Percentiles rank a stretch among this genome's conserved stretches.
Evolutionary conservation across 2,113 vertebrate species (phyloP).

Genomic region (Propithecus coquereli): DNA sequence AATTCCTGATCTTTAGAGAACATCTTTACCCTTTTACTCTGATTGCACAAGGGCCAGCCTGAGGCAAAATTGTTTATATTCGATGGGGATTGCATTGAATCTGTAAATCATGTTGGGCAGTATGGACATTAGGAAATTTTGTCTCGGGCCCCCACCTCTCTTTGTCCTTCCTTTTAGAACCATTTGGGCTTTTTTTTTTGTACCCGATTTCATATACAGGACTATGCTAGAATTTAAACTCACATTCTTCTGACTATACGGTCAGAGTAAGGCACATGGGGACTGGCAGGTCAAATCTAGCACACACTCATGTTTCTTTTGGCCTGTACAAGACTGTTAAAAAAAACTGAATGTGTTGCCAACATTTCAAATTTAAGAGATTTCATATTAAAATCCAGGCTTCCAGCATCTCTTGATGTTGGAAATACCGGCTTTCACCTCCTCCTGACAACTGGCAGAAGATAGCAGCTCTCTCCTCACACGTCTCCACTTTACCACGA

Average conservation of each 20-base stretch:
- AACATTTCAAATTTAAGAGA: not conserved
- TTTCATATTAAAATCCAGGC: not conserved
- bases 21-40: not conserved
- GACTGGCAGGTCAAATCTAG: not conserved
- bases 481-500: not conserved
- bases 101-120: too few species aligned
- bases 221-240: not conserved
- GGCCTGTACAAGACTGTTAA: not conserved
- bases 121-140: not conserved
- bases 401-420: not conserved
- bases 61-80: not conserved
- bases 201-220: not conserved
- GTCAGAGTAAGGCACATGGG: not conserved
- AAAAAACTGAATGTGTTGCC: not conserved
- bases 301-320: not conserved
- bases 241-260: not conserved
- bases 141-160: not conserved
- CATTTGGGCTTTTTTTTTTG: not conserved
- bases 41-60: not conserved
- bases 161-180: not conserved
- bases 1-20: not conserved
- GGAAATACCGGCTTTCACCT: not conserved
- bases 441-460: not conserved
- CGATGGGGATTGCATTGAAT: too few species aligned
- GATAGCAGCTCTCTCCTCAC: not conserved